These are phyloP conservation scores for Propithecus coquereli DNA, from an alignment of 2,113 vertebrate species.

Conservation along the genomic window DNA sequence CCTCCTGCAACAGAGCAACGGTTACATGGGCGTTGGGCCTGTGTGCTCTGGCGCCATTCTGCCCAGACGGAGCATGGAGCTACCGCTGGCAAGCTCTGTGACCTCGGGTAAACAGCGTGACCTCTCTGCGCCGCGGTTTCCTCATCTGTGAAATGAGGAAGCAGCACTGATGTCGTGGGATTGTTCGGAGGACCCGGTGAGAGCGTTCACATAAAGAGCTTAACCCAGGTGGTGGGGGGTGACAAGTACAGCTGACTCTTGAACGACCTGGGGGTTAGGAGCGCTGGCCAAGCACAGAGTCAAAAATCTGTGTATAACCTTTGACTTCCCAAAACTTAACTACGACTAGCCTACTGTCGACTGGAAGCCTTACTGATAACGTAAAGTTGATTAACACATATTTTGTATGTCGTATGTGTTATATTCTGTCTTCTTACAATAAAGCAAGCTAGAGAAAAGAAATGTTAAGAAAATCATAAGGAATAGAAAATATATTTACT, in stretches of 20 bases:
- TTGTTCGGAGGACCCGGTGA: background rate
- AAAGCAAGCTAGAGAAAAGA: background rate
- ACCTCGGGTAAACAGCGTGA: background rate
- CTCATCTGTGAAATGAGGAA: background rate
- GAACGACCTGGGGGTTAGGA: background rate
- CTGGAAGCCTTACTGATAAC: background rate
- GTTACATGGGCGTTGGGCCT: accelerated
- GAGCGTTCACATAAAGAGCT: background rate
- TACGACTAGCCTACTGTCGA: background rate
- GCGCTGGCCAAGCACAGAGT: background rate
- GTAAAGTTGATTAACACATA: background rate
- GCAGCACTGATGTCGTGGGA: too few species aligned
- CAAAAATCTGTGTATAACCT: background rate
- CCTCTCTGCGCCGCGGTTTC: background rate
- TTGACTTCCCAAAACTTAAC: background rate
- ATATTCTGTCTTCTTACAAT: background rate
- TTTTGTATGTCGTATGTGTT: background rate
- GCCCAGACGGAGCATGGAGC: background rate
- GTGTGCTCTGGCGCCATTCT: too few species aligned
- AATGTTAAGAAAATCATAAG: background rate
- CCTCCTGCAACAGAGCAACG: background rate
- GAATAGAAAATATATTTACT: background rate
- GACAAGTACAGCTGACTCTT: background rate
- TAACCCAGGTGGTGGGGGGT: background rate
- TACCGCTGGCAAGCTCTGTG: background rate